phyloP scores from a whole-genome alignment of 2,797 vertebrate species.

The Neoniphon sammara region DNA sequence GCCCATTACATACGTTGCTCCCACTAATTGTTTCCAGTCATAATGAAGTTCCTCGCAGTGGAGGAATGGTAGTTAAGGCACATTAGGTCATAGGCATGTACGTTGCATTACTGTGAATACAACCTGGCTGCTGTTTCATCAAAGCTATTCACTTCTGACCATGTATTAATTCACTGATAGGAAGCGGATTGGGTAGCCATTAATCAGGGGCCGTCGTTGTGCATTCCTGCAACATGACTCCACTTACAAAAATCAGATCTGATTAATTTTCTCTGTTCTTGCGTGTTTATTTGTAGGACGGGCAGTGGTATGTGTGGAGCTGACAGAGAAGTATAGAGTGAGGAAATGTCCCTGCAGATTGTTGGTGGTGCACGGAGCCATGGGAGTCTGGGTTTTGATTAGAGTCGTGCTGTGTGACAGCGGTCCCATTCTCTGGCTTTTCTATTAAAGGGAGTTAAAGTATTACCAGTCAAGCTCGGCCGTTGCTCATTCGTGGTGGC shows the following conservation, averaged over 20 bases:
- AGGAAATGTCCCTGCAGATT: slow-evolving; percentile 44
- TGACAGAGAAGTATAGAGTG: slow-evolving; percentile 1
- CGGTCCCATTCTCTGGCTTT: slow-evolving; percentile 37
- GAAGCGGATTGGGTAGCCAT: slow-evolving; percentile 45
- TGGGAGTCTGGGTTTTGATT: slow-evolving; percentile 55
- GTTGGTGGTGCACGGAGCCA: slow-evolving; percentile 21
- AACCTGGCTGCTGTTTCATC: slow-evolving; percentile 63
- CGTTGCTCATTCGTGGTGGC: slow-evolving; percentile 34
- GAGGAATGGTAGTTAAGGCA: slow-evolving; percentile 75
- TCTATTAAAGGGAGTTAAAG: slow-evolving; percentile 61
- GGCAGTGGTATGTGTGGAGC: neutral
- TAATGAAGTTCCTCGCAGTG: slow-evolving; percentile 82
- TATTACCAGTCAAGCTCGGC: slow-evolving; percentile 46
- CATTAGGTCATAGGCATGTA: slow-evolving; percentile 69
- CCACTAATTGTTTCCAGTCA: slow-evolving; percentile 83
- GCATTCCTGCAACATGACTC: slow-evolving; percentile 9
- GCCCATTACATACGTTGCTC: slow-evolving; percentile 80
- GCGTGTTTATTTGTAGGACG: slow-evolving; percentile 26
- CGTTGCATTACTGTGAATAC: slow-evolving; percentile 59
- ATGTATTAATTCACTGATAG: slow-evolving; percentile 51
- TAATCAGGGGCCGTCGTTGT: slow-evolving; percentile 39
- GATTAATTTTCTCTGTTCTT: slow-evolving; percentile 38
- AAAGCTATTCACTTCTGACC: slow-evolving; percentile 38
- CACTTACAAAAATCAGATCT: slow-evolving; percentile 21
- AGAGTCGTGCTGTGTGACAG: slow-evolving; percentile 52